Conservation (phyloP, 2,888 invertebrate genomes). For the Thymelicus sylvestris region DNA sequence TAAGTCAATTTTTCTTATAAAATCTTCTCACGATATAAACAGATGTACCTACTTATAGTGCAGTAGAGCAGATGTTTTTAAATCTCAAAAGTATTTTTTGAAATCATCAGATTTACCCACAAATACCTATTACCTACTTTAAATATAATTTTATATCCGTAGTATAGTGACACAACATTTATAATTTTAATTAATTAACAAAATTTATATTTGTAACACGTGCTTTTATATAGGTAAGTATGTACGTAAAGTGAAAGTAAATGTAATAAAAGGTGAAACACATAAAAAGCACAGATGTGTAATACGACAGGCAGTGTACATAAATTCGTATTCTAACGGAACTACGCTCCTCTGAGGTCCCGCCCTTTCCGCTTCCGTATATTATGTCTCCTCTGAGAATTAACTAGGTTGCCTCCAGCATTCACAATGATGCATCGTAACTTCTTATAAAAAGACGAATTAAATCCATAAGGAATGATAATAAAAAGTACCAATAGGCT, state of each 20-base stretch:
- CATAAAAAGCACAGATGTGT: slow-evolving; percentile 47
- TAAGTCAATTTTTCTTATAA: too few species aligned
- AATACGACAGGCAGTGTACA: slow-evolving; percentile 52
- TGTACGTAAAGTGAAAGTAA: neutral
- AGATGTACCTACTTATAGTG: too few species aligned
- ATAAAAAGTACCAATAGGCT: neutral
- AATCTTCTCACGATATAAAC: too few species aligned
- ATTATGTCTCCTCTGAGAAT: slow-evolving; percentile 46
- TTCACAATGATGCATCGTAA: slow-evolving; percentile 13
- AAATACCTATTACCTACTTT: too few species aligned
- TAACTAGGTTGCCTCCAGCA: slow-evolving; percentile 42
- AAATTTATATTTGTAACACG: too few species aligned
- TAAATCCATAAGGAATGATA: neutral
- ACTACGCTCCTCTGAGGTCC: slow-evolving; percentile 50
- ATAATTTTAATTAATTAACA: too few species aligned
- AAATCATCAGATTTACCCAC: too few species aligned
- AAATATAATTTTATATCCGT: too few species aligned
- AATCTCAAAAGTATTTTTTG: too few species aligned
- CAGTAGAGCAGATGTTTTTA: too few species aligned
- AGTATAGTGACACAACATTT: too few species aligned
- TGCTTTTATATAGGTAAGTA: too few species aligned
- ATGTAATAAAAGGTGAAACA: slow-evolving; percentile 30
- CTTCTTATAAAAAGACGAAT: slow-evolving; percentile 12
- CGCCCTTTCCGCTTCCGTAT: slow-evolving; percentile 43
- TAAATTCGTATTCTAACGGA: slow-evolving; percentile 61